A percentile compares a stretch with the other conserved stretches of the same genome.
These are phyloP conservation scores for Tragelaphus strepsiceros DNA, from an alignment of 2,113 vertebrate species.

Conservation along the genomic window DNA sequence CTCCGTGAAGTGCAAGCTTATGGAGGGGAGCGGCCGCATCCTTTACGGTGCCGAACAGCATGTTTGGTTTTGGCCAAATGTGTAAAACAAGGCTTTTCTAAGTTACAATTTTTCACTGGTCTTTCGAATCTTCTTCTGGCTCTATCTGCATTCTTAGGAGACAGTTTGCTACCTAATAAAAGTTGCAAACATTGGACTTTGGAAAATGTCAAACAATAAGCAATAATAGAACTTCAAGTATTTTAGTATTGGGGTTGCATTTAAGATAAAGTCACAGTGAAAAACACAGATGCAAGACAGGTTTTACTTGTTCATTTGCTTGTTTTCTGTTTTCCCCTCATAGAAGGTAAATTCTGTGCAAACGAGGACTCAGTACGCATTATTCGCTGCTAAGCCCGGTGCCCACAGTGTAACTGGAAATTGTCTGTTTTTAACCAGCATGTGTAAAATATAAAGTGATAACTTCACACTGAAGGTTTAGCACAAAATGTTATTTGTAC, in stretches of 20 bases:
- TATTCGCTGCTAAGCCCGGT: neutral
- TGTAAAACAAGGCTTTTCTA: neutral
- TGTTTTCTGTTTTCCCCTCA: neutral
- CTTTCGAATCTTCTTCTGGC: neutral
- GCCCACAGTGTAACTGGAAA: neutral
- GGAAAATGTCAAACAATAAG: neutral
- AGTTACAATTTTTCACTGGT: neutral
- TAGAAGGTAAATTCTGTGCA: neutral
- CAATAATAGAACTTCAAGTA: neutral
- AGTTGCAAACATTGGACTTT: neutral
- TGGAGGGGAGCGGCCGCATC: no score
- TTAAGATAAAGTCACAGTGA: neutral
- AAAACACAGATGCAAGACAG: neutral
- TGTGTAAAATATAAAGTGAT: neutral
- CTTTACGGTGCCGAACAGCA: neutral
- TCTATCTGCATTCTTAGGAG: slow-evolving; percentile 15
- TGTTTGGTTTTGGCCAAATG: neutral
- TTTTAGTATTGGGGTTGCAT: neutral
- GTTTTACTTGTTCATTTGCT: neutral
- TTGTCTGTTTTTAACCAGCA: neutral
- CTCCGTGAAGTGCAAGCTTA: rapidly evolving
- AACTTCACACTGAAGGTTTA: neutral
- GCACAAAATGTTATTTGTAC: neutral
- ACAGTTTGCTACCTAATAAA: neutral
- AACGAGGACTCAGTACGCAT: neutral